These are phyloP conservation scores for Chionoecetes opilio DNA, from an alignment of 1,140 invertebrate genomes.

Conservation along the genomic window DNA sequence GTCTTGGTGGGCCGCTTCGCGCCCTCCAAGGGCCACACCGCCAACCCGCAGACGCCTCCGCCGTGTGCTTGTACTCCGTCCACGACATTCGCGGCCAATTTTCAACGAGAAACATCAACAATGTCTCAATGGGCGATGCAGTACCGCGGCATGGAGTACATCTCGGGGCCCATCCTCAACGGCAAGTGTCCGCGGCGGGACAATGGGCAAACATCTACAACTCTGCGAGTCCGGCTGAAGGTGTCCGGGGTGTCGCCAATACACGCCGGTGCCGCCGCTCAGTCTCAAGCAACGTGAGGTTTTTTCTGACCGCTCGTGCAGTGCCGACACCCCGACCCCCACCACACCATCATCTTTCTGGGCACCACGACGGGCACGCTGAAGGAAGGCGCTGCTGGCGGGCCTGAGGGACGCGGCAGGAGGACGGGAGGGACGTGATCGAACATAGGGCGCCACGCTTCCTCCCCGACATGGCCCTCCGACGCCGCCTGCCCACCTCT, in stretches of 20 bases:
- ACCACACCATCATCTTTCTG: conserved; percentile 96
- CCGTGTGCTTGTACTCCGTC: conserved; percentile 89
- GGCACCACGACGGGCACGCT: conserved; percentile 91
- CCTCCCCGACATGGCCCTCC: no score
- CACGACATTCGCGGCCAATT: conserved; percentile 95
- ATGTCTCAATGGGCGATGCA: conserved; percentile 97
- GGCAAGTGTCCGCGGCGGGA: conserved; percentile 91
- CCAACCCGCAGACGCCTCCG: conserved; percentile 90
- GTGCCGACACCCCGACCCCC: conserved; percentile 90
- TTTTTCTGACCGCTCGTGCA: conserved; percentile 91
- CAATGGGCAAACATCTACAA: conserved; percentile 94
- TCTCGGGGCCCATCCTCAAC: conserved; percentile 95
- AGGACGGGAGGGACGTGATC: no score
- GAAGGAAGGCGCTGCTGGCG: no score
- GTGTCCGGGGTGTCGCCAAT: conserved; percentile 95
- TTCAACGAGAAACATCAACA: conserved; percentile 98
- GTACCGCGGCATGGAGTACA: conserved; percentile 95
- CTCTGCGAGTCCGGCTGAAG: conserved; percentile 96
- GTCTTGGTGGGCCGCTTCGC: conserved; percentile 94
- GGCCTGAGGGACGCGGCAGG: no score
- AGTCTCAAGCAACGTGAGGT: conserved; percentile 85
- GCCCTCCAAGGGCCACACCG: conserved; percentile 91
- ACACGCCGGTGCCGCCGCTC: conserved; percentile 88
- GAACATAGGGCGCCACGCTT: no score
- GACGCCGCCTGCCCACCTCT: no score